Evolutionary conservation across 2,888 invertebrate genomes (phyloP), one percentile per base, ranked within the genome.

Genomic region (Schrankia costaestrigalis): DNA sequence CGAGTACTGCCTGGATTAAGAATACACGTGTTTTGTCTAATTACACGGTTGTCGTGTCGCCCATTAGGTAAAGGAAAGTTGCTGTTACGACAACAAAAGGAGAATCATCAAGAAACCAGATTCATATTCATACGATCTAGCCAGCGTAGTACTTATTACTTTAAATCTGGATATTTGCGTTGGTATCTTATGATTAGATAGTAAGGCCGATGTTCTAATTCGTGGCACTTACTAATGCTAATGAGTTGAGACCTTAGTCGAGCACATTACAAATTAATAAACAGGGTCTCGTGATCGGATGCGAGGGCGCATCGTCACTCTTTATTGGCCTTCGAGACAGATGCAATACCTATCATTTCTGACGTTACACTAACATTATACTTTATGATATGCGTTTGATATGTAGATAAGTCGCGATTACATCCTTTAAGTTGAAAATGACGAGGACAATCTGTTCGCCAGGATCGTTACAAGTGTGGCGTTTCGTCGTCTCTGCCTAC

Each of bases 151-250:
- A n/a, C n/a, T n/a, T n/a, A n/a, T n/a, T n/a, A n/a, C 23, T 11
- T 31, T 35, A 26, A 31, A 23, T 31, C 32, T 22, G 17, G 32
- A 43, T 30, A 23, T 15, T 28, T 33, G 28, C 32, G 17, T 24
- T 27, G 29, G 33, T 43, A 46, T 41, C 42, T 44, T 37, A 37
- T 53, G 31, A 47, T 53, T 64, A 65, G 67, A 64, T 67, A 57
- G 64, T 68, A 73, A 73, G 73, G 72, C 53, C 71, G 56, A 45
- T 57, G 61, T 40, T 65, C 64, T 66, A 63, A 68, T 72, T 65
- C 56, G 51, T 56, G 50, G 57, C 64, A 65, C 63, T 68, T 66
- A 54, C 49, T 57, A 56, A 71, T 71, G 70, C 61, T 70, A 74
- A 72, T 66, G 61, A 64, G 63, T 63, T 52, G 57, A 64, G 63